Base-by-base conservation (phyloP, 2,797 vertebrate genomes). In the Sebastes matsubarae region DNA sequence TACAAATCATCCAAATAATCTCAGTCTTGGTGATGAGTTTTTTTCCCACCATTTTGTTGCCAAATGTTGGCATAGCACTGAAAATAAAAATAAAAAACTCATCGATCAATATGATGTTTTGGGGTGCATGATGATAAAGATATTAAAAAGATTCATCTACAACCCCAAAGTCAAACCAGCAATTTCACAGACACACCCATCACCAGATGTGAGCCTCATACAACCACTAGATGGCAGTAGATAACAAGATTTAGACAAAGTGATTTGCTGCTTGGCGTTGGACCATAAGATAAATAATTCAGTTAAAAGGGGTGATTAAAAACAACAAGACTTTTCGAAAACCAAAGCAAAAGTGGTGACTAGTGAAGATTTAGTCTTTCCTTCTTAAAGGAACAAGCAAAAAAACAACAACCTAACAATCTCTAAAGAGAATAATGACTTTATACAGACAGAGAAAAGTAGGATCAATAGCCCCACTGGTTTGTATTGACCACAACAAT, bases 221-320 rank as follows among this genome's bases (percentile, higher is more conserved):
- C 5, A 2, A 4, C 91, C 95, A 91, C 93, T 93, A 94, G 95
- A 88, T 93, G 95, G 94, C 93, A 93, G 88, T 91, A 88, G 67
- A 89, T 20, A 52, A 87, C 88, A 81, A 82, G 60, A 52, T 34
- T 84, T 78, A 11, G 13, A 66, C 29, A 58, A 14, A 12, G 7
- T 2, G n/a, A 8, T 5, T 25, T 10, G 29, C 14, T n/a, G 14
- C 27, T 27, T 34, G 14, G 13, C 0, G 0, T 27, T 8, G 2
- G 18, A 64, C 16, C 36, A 73, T 12, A 30, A 32, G 24, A 59
- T 46, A 24, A 64, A 71, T 64, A 64, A 76, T 71, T 84, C 69
- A 73, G 42, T 83, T 72, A 57, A 72, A 79, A 75, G 30, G 11
- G 42, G 68, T 73, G 66, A 84, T 72, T 82, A 71, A 86, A 85